Percentiles rank a stretch among this genome's conserved stretches.
phyloP scores from a whole-genome alignment of 2,113 vertebrate genomes.

The Oryzias curvinotus region DNA sequence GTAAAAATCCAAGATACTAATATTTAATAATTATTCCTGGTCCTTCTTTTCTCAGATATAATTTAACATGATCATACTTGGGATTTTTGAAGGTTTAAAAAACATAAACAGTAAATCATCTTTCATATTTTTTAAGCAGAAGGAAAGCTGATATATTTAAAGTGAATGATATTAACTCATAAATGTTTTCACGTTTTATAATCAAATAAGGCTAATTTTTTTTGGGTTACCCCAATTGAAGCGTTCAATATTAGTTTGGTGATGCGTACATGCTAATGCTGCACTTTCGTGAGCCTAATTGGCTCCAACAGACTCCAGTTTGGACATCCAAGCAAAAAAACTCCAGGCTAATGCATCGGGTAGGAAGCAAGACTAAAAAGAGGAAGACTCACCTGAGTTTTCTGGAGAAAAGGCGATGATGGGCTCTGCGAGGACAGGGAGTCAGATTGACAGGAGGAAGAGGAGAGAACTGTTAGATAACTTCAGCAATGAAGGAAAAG shows the following conservation, averaged over 20 bases:
- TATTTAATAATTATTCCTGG: too few relatives aligned
- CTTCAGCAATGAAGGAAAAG: slow-evolving; percentile 58
- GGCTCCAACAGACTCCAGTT: slow-evolving; percentile 13
- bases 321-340: slow-evolving; percentile 45
- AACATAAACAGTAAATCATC: too few relatives aligned
- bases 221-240: not conserved
- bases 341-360: slow-evolving; percentile 62
- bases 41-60: too few relatives aligned
- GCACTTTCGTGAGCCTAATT: slow-evolving; percentile 18
- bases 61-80: too few relatives aligned
- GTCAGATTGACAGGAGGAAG: slow-evolving; percentile 18
- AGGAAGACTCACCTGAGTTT: slow-evolving; percentile 78
- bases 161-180: too few relatives aligned
- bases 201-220: not conserved
- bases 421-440: slow-evolving; percentile 84
- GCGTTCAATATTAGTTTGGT: slow-evolving; percentile 11
- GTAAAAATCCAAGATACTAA: too few relatives aligned
- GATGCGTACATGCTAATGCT: slow-evolving; percentile 26
- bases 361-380: slow-evolving; percentile 70
- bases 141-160: too few relatives aligned
- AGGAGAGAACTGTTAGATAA: slow-evolving; percentile 49
- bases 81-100: too few relatives aligned
- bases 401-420: slow-evolving; percentile 88
- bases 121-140: too few relatives aligned
- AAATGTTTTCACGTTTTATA: too few relatives aligned